These are phyloP conservation scores for Urosaurus nigricauda DNA, from an alignment of 2,797 vertebrate genomes.

Conservation along the genomic window DNA sequence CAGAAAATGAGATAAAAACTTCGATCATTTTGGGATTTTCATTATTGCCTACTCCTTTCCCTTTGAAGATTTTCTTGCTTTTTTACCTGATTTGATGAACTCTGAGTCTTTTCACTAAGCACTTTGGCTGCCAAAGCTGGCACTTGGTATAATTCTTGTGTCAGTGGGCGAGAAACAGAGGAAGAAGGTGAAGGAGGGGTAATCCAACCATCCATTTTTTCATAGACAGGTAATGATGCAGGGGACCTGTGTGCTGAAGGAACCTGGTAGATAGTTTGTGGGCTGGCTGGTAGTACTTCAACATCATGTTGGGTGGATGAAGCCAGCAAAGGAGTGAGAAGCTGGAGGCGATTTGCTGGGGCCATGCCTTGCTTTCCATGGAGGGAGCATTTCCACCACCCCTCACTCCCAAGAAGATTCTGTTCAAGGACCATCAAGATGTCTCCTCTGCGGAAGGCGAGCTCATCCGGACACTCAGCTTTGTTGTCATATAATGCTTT, in stretches of 20 bases:
- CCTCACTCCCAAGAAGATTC: slow-evolving; percentile 82
- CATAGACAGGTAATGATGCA: slow-evolving; percentile 74
- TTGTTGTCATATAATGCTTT: slow-evolving; percentile 95
- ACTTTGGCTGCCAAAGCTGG: slow-evolving; percentile 67
- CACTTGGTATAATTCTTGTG: slow-evolving; percentile 68
- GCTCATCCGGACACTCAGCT: slow-evolving; percentile 90
- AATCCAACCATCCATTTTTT: slow-evolving; percentile 86
- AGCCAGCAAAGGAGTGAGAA: slow-evolving; percentile 71
- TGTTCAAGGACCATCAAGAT: slow-evolving; percentile 88
- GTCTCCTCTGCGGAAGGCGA: slow-evolving; percentile 92
- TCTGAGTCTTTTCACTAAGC: slow-evolving; percentile 72
- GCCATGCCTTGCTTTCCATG: slow-evolving; percentile 90
- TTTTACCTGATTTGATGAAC: slow-evolving; percentile 79
- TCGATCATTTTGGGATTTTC: neutral
- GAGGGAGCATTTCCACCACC: slow-evolving; percentile 94
- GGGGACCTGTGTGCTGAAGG: slow-evolving; percentile 71
- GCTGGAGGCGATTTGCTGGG: slow-evolving; percentile 91
- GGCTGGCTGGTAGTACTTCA: accelerated
- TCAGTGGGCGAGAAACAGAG: neutral
- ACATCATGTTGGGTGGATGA: accelerated
- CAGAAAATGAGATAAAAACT: neutral
- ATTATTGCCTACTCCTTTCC: neutral
- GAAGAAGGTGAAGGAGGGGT: slow-evolving; percentile 63
- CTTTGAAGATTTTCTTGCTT: neutral
- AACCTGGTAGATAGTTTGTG: slow-evolving; percentile 84